Conservation (phyloP, 2,888 invertebrate species). For the Lomographa bimaculata region DNA sequence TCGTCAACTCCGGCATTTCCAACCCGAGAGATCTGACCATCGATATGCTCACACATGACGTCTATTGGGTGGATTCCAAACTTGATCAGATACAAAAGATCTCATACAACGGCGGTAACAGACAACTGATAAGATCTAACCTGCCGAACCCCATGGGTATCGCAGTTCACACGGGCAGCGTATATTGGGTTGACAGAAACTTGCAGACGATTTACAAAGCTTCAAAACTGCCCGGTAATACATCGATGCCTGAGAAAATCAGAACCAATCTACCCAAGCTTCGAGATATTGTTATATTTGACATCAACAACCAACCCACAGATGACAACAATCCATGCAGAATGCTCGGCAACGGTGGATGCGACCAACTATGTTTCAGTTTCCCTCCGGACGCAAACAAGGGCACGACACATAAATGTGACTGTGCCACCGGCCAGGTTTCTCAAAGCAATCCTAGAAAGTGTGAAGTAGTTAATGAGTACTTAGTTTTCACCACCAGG, state of each 20-base stretch:
- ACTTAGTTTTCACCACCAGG: slow-evolving; percentile 95
- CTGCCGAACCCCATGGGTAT: slow-evolving; percentile 97
- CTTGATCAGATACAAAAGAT: slow-evolving; percentile 97
- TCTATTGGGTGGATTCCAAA: slow-evolving; percentile 98
- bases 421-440: slow-evolving; percentile 95
- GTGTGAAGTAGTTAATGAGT: slow-evolving; percentile 94
- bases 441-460: slow-evolving; percentile 85
- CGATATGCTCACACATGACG: slow-evolving; percentile 96
- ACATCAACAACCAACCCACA: slow-evolving; percentile 92
- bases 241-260: slow-evolving; percentile 87
- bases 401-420: slow-evolving; percentile 87
- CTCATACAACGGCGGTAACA: slow-evolving; percentile 91
- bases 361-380: slow-evolving; percentile 98
- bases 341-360: slow-evolving; percentile 90
- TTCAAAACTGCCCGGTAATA: slow-evolving; percentile 90
- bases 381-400: slow-evolving; percentile 88
- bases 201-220: slow-evolving; percentile 92
- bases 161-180: slow-evolving; percentile 91
- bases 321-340: slow-evolving; percentile 93
- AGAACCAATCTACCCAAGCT: slow-evolving; percentile 93
- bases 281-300: slow-evolving; percentile 96
- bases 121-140: slow-evolving; percentile 92
- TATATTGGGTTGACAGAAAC: slow-evolving; percentile 98
- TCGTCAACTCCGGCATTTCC: slow-evolving; percentile 95
- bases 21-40: slow-evolving; percentile 95